A percentile compares a stretch with the other conserved stretches of the same genome.
Evolutionary conservation across 2,797 vertebrate species (phyloP).

Genomic region (Leptoclinus maculatus): DNA sequence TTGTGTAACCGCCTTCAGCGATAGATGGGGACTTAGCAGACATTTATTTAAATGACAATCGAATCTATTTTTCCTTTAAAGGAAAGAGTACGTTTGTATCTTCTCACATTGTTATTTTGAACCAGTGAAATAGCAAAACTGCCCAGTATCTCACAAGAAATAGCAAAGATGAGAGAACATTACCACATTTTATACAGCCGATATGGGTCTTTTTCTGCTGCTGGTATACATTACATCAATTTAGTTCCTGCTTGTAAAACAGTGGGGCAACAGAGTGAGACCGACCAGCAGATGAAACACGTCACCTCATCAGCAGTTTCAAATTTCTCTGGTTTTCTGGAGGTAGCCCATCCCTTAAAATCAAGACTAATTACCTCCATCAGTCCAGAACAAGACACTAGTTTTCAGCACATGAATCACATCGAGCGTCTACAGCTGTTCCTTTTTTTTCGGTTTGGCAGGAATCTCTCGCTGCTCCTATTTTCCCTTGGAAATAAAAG

Average conservation of each 20-base stretch:
- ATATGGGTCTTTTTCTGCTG: neutral
- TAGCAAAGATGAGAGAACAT: neutral
- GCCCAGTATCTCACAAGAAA: neutral
- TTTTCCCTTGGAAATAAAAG: constrained; percentile 66
- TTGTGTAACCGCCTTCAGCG: neutral
- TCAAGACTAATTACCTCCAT: constrained; percentile 53
- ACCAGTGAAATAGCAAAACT: neutral
- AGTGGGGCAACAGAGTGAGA: constrained; percentile 21
- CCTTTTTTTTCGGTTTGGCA: constrained; percentile 46
- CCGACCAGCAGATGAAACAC: constrained; percentile 12
- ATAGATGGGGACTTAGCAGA: neutral
- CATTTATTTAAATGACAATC: neutral
- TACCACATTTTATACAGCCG: neutral
- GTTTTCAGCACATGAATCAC: constrained; percentile 55
- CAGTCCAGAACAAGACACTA: constrained; percentile 52
- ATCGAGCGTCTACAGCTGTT: constrained; percentile 65
- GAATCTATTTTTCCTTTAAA: neutral
- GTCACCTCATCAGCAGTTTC: constrained; percentile 5
- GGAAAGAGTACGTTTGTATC: neutral
- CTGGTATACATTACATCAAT: constrained; percentile 13
- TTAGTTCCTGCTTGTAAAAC: constrained; percentile 14
- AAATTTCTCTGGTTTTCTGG: constrained; percentile 37
- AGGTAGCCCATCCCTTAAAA: constrained; percentile 37
- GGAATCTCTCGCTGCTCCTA: constrained; percentile 51
- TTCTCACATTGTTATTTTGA: neutral